Evolutionary conservation across 2,888 invertebrate species (phyloP), one percentile per base, ranked within the genome.

Genomic region (Cosmia pyralina): DNA sequence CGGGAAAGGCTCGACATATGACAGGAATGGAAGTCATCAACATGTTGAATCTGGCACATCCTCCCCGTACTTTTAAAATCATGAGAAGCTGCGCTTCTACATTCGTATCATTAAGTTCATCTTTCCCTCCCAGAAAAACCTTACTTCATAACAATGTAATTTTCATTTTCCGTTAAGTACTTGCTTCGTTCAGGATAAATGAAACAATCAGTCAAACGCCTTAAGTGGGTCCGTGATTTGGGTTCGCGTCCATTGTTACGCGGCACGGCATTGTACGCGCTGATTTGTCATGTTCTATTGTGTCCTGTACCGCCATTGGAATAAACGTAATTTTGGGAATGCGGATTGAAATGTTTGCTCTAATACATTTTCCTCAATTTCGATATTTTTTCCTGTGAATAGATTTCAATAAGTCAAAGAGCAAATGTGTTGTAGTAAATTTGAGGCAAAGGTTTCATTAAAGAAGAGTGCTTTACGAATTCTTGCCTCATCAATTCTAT

Each of bases 131-230:
- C 15, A 55, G 52, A 41, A 60, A 81, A 62, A 48, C 34, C 46
- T 50, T 50, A 41, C 57, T 60, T 57, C 7, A 48, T 46, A 52
- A 65, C 19, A 41, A 17, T 52, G 44, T 57, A 10, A 41, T 78
- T 82, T 65, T 57, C 22, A 60, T 69, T 76, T 84, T 58, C 57
- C 34, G 46, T 63, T 52, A 28, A 28, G 28, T 38, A 59, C 44
- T 66, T 69, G 44, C 55, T 81, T 81, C 82, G 58, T 75, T 84
- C 65, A 55, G 38, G 58, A 77, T 66, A 82, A 81, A 76, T 85
- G 70, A 85, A 81, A 73, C 85, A 86, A 87, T 86, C 85, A 86
- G 80, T 87, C 84, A 75, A 76, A 79, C 70, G 77, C 72, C 82
- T 73, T 77, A 76, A 87, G 78, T 84, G 84, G 69, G 70, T 62